A percentile compares a stretch with the other conserved stretches of the same genome.
These are phyloP conservation scores for Pangasius larnaudii DNA, from an alignment of 2,797 vertebrate genomes.

Conservation along the genomic window DNA sequence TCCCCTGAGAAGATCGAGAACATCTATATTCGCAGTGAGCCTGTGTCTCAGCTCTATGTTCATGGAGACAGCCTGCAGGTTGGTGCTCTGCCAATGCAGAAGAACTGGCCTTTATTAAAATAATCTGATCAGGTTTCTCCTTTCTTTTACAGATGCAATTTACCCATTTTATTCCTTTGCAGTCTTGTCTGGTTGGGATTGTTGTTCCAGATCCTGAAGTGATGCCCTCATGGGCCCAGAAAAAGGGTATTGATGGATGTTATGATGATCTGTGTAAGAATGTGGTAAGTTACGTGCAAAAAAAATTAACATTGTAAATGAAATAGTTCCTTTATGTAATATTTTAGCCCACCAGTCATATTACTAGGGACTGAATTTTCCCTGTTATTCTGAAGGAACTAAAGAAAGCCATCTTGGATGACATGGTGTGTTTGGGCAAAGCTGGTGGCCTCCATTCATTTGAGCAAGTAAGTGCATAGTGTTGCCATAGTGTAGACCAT, in stretches of 20 bases:
- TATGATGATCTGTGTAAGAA: constrained; percentile 88
- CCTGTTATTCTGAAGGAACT: constrained; percentile 77
- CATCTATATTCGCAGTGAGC: constrained; percentile 93
- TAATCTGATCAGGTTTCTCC: background rate
- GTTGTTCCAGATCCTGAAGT: constrained; percentile 93
- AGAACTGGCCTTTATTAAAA: background rate
- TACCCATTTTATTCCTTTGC: constrained; percentile 30
- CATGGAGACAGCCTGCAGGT: constrained; percentile 98
- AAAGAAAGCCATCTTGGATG: constrained; percentile 91
- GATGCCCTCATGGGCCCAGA: constrained; percentile 92
- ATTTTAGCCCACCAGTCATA: background rate
- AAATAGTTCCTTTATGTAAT: background rate
- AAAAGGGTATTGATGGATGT: constrained; percentile 86
- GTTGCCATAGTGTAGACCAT: background rate
- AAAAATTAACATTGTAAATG: background rate
- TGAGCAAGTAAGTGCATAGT: constrained; percentile 84
- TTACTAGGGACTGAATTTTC: background rate
- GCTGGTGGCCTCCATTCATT: constrained; percentile 94
- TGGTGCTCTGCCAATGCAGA: constrained; percentile 12
- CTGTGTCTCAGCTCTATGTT: constrained; percentile 91
- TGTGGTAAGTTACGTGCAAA: constrained; percentile 73
- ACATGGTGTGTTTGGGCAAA: constrained; percentile 91
- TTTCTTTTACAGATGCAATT: background rate
- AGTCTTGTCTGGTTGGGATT: constrained; percentile 96
- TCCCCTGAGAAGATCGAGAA: constrained; percentile 99